Base-by-base conservation (phyloP, 2,797 vertebrate genomes). In the Pangasius larnaudii region DNA sequence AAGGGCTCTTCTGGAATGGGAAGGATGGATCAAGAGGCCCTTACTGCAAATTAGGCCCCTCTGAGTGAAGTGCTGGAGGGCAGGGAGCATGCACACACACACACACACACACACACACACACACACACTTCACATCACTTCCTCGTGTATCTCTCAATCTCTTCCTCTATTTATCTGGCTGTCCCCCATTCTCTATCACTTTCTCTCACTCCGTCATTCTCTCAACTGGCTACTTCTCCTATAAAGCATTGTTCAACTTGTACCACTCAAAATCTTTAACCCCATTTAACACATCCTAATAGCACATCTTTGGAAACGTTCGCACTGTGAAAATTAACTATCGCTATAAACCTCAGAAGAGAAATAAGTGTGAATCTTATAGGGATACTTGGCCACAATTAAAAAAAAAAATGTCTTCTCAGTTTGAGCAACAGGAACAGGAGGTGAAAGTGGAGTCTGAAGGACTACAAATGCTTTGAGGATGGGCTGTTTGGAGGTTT, bases 11-110 rank as follows among this genome's bases (percentile, higher is more conserved):
- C 86, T 88, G 87, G 81, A 87, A 85, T 53, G 56, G 84, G 46
- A 75, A 75, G 83, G 84, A 89, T 71, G 89, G 84, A 88, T 93
- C 91, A 92, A 94, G 86, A 85, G 91, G 89, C 90, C 91, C 91
- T 91, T 86, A 90, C 89, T 85, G 87, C 86, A 92, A 93, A 92
- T 93, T 92, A 92, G 88, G 92, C 90, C 91, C 91, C 85, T 90
- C 74, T 78, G 87, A 89, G 90, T 87, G 91, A 90, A 92, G 82
- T 84, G 89, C 90, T 89, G 85, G 84, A 89, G 88, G 90, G 71
- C 90, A 67, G 84, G 56, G 80, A 67, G 84, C 87, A 85, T 63
- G 42, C 87, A 63, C 69, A 46, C 85, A 36, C 61, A 75, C 51
- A 63, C 87, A 71, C 86, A 72, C 87, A 63, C 81, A 67, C 83